Evolutionary conservation across 2,797 vertebrate genomes (phyloP), one percentile per base, ranked within the genome.

Genomic region (Furcifer pardalis): DNA sequence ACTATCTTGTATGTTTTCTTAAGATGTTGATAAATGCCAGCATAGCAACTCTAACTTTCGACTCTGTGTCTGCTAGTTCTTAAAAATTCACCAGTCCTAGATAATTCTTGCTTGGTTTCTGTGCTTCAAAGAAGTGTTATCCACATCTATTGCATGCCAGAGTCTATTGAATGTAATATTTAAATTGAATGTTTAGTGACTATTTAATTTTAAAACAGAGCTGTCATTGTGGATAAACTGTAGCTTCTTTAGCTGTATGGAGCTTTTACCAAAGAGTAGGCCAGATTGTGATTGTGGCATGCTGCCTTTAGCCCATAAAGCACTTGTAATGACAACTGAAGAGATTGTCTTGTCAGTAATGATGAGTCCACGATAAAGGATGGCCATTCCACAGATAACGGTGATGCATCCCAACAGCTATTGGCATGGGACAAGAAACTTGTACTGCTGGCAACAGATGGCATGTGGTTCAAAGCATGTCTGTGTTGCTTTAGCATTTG

Each of bases 101-200:
- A 8, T 60, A 73, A 84, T 78, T 60, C 66, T 73, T 15, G 25
- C 35, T n/a, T 59, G 25, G 32, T 66, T 49, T 78, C 79, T 77
- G 15, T 52, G n/a, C 19, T 83, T 86, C 71, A 75, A 69, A 81
- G 79, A 84, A 77, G 56, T 7, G n/a, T 32, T 35, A 35, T 21
- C 8, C 32, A 52, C 66, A 72, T 44, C 42, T 52, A 32, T 13
- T 77, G 79, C 79, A 78, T 73, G 32, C 30, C 46, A 27, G 17
- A 71, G 12, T 63, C 30, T 52, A 37, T 65, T 27, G n/a, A 81
- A 87, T n/a, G 40, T 80, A 42, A 79, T 75, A 66, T 80, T 80
- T 75, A 56, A 80, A 75, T 65, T 42, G 72, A 66, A 66, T 40
- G 46, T 35, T 27, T 60, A 52, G 12, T 12, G 56, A 13, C 59